Evolutionary conservation across 1,140 invertebrate genomes (phyloP).

Genomic region (Lutraria rhynchaena): DNA sequence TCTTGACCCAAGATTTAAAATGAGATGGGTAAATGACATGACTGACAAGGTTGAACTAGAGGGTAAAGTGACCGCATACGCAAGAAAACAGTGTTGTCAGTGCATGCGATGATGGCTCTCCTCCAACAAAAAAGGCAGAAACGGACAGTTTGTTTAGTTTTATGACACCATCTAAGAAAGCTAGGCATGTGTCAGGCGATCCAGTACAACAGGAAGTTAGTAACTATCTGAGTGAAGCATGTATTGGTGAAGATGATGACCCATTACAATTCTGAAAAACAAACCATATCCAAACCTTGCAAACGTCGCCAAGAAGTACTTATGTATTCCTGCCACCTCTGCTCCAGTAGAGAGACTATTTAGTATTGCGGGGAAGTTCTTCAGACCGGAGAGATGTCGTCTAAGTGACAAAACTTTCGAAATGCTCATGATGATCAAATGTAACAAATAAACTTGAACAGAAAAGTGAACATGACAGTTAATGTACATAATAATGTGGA

Average conservation of each 20-base stretch:
- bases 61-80: too few species aligned
- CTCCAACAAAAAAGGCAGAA: background rate
- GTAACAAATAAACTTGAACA: too few species aligned
- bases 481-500: too few species aligned
- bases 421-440: too few species aligned
- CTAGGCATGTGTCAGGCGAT: background rate
- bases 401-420: too few species aligned
- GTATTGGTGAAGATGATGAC: background rate
- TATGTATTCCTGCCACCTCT: conserved; percentile 28
- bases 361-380: conserved; percentile 11
- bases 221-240: background rate
- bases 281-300: background rate
- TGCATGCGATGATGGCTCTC: background rate
- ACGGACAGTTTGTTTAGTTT: background rate
- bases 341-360: conserved; percentile 49
- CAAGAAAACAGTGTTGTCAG: too few species aligned
- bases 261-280: background rate
- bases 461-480: too few species aligned
- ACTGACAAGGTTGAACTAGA: too few species aligned
- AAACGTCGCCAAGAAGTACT: background rate
- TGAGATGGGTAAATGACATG: background rate
- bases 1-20: conserved; percentile 55
- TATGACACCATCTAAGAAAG: background rate
- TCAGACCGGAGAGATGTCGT: too few species aligned
- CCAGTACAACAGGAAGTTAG: background rate